A percentile compares a stretch with the other conserved stretches of the same genome.
Evolutionary conservation across 2,888 invertebrate species (phyloP).

Genomic region (Drosophila antonietae): DNA sequence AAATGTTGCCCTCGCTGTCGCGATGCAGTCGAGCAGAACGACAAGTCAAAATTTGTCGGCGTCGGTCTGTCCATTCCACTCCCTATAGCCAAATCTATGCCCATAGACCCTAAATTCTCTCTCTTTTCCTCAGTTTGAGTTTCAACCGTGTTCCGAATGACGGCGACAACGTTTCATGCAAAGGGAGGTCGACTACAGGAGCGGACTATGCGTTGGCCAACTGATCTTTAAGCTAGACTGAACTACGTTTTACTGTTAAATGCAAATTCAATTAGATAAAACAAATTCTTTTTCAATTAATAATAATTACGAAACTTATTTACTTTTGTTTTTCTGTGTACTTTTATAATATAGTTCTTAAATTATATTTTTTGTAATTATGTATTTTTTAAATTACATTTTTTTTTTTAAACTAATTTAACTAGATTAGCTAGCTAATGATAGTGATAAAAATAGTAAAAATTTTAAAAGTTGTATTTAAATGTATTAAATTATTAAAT

Average conservation of each 20-base stretch:
- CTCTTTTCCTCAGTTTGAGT: neutral
- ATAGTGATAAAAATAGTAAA: too few relatives aligned
- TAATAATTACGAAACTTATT: too few relatives aligned
- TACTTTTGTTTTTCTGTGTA: too few relatives aligned
- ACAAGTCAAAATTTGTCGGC: constrained; percentile 70
- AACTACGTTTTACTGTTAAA: neutral
- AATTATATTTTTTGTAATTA: too few relatives aligned
- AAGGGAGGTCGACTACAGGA: constrained; percentile 48
- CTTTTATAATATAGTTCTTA: too few relatives aligned
- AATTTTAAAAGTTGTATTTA: too few relatives aligned
- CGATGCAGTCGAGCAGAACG: constrained; percentile 66
- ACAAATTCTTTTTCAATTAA: too few relatives aligned
- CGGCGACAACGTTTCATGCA: constrained; percentile 41
- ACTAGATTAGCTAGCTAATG: too few relatives aligned
- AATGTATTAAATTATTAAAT: too few relatives aligned
- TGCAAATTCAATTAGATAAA: too few relatives aligned
- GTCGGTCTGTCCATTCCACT: constrained; percentile 48
- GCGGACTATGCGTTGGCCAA: constrained; percentile 7
- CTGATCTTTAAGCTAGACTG: neutral
- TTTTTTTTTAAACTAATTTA: too few relatives aligned
- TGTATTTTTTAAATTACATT: too few relatives aligned
- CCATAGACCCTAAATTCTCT: neutral
- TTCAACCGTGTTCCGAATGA: constrained; percentile 30
- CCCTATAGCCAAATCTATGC: constrained; percentile 39
- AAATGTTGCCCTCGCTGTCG: constrained; percentile 10